Base-by-base conservation (phyloP, 2,888 invertebrate genomes). In the Choristoneura rosaceana region DNA sequence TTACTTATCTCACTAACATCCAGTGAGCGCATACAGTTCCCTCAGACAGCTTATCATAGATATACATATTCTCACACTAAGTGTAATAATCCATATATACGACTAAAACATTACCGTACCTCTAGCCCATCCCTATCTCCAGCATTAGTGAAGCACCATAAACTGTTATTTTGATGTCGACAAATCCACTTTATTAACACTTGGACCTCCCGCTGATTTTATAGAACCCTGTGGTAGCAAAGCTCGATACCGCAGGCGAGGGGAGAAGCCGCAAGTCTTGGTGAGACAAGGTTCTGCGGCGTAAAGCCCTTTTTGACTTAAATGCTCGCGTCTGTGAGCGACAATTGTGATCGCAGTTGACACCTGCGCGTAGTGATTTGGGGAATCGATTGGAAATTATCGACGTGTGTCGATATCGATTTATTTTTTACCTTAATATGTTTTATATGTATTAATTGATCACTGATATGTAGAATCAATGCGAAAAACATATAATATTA, bases 131-230 rank as follows among this genome's bases (percentile, higher is more conserved):
- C 81, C 81, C 78, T 89, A 89, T 90, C 85, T 87, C 86, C 82
- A 84, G 87, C 89, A 90, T 90, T 90, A 91, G 90, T 88, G 89
- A 82, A 84, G 87, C 76, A 82, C 85, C 88, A 86, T 92, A 91
- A 92, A 92, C 87, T 90, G 90, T 88, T 90, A 90, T 92, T 91
- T 90, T 91, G 88, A 92, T 93, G 91, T 92, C 92, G 91, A 92
- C 93, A 91, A 91, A 91, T 90, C 91, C 91, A 90, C 91, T 92
- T 91, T 91, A 92, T 90, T 92, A 91, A 90, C 85, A 85, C 82
- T 79, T 79, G 82, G 92, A 91, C 90, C 92, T 86, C 92, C 93
- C 90, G 90, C 88, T 87, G 91, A 74, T 82, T 79, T 74, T 79
- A 77, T 80, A 86, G 86, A 86, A 91, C 92, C 86, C 82, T 92